Conservation (phyloP, 2,797 vertebrate species). For the Acipenser ruthenus region DNA sequence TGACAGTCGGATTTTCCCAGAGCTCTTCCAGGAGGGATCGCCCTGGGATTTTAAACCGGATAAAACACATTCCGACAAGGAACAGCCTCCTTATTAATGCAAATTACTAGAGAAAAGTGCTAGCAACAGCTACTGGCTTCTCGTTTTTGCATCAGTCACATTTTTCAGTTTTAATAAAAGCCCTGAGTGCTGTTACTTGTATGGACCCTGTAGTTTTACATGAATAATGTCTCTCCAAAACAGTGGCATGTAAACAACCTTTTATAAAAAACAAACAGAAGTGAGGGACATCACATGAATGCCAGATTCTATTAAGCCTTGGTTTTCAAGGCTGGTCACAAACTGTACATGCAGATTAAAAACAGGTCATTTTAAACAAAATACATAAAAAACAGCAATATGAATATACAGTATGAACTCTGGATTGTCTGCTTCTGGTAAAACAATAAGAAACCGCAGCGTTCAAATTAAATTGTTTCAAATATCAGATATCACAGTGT, state of each 20-base stretch:
- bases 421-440: too few species aligned
- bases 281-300: slow-evolving; percentile 35
- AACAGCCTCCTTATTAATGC: slow-evolving; percentile 99
- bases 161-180: slow-evolving; percentile 80
- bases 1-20: slow-evolving; percentile 97
- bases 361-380: too few species aligned
- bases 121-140: slow-evolving; percentile 74
- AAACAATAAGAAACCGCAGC: too few species aligned
- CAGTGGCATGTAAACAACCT: slow-evolving; percentile 43
- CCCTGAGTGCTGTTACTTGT: slow-evolving; percentile 38
- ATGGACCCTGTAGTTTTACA: slow-evolving; percentile 18
- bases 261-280: slow-evolving; percentile 14
- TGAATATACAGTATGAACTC: too few species aligned
- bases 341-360: too few species aligned
- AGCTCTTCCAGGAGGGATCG: slow-evolving; percentile 84
- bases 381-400: too few species aligned
- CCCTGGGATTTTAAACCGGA: slow-evolving; percentile 94
- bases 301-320: slow-evolving; percentile 25
- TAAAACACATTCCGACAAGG: slow-evolving; percentile 98
- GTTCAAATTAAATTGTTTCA: too few species aligned
- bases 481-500: too few species aligned
- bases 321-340: not conserved
- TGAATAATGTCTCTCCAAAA: slow-evolving; percentile 51
- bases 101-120: slow-evolving; percentile 90
- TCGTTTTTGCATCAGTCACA: slow-evolving; percentile 73